phyloP scores from a whole-genome alignment of 2,797 vertebrate genomes.

The Sebastes flavidus region DNA sequence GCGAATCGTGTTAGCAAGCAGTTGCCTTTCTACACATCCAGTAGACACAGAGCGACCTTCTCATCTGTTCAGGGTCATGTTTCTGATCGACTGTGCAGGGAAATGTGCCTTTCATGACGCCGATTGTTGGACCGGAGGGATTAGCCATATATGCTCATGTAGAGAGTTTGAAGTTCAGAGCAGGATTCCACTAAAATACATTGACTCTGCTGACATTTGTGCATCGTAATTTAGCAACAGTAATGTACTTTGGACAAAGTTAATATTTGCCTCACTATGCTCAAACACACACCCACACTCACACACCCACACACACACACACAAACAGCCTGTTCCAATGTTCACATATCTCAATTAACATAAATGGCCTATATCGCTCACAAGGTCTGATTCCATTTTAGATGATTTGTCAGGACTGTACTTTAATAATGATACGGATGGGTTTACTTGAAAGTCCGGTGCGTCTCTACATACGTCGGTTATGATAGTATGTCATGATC shows the following conservation, averaged over 20 bases:
- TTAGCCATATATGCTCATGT: background rate
- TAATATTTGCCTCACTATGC: conserved; percentile 69
- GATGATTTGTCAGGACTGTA: no score
- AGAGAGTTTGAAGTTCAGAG: conserved; percentile 34
- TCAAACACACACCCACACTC: conserved; percentile 52
- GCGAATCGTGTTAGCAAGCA: no score
- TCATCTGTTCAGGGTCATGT: no score
- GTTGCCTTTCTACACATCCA: no score
- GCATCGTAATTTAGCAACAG: conserved; percentile 17
- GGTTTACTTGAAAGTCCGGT: no score
- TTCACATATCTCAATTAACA: conserved; percentile 5
- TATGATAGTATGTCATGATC: no score
- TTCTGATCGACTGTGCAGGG: background rate
- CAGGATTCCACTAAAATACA: background rate
- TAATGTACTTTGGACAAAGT: conserved; percentile 75
- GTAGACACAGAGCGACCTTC: no score
- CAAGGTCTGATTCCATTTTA: no score
- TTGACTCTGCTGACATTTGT: conserved; percentile 32
- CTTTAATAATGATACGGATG: no score
- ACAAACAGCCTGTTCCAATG: conserved; percentile 30
- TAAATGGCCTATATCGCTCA: background rate
- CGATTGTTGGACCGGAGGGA: fast-evolving
- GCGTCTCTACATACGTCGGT: no score
- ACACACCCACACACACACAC: background rate
- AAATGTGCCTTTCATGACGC: background rate